Conservation (phyloP, 2,113 vertebrate genomes). For the Oenanthe melanoleuca region DNA sequence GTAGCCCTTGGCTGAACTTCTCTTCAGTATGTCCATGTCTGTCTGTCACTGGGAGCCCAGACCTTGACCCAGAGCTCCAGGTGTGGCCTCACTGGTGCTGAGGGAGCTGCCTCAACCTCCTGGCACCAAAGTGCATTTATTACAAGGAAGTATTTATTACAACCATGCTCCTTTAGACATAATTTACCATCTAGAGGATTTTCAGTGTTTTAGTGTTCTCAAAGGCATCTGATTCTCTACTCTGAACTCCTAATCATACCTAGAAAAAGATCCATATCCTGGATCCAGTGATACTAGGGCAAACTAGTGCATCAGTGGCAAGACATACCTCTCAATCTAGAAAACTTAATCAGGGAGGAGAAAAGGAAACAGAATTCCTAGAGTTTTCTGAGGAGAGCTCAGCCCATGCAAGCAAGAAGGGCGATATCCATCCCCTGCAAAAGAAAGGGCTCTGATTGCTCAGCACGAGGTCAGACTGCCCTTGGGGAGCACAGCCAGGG, state of each 20-base stretch:
- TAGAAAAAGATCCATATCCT: not conserved
- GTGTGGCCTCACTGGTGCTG: not conserved
- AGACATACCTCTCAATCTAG: not conserved
- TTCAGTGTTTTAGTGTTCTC: not conserved
- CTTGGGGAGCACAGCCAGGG: not conserved
- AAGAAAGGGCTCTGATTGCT: not conserved
- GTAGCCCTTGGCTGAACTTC: not conserved
- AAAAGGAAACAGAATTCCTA: not conserved
- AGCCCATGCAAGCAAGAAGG: not conserved
- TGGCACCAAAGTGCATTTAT: not conserved
- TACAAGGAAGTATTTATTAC: not conserved
- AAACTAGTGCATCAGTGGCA: not conserved
- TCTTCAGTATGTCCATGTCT: not conserved
- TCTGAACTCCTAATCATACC: not conserved
- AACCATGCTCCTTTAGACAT: not conserved
- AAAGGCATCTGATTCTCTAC: not conserved
- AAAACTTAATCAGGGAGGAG: not conserved
- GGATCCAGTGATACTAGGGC: not conserved
- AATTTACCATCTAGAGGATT: not conserved
- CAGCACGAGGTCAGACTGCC: accelerated
- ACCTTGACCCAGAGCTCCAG: not conserved
- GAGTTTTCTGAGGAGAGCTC: not conserved
- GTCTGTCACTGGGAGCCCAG: not conserved
- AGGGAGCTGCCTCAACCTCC: not conserved
- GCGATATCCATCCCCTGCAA: not conserved